Evolutionary conservation across 2,888 invertebrate species (phyloP).

Genomic region (Strigamia crassipes): DNA sequence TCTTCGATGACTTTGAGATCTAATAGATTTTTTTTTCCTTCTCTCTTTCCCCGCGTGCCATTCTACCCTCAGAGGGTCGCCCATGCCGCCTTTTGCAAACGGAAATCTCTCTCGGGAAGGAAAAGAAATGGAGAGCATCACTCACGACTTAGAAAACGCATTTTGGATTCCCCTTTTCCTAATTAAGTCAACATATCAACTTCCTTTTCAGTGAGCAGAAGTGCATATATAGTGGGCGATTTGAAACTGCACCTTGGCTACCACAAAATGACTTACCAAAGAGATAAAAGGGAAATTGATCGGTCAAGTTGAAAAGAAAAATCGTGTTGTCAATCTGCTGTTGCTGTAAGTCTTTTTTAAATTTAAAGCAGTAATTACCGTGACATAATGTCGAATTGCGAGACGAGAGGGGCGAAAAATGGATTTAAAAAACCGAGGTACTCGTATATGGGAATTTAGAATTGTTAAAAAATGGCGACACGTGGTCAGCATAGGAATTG

Average conservation of each 20-base stretch:
- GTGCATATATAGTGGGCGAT: slow-evolving; percentile 40
- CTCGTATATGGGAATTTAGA: background rate
- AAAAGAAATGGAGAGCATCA: slow-evolving; percentile 41
- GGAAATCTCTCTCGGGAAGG: slow-evolving; percentile 38
- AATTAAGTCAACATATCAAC: slow-evolving; percentile 45
- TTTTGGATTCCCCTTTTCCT: slow-evolving; percentile 45
- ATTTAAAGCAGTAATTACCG: background rate
- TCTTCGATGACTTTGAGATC: slow-evolving; percentile 45
- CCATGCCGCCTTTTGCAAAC: slow-evolving; percentile 23
- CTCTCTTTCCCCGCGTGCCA: background rate
- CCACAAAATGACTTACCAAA: slow-evolving; percentile 3
- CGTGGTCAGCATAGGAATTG: slow-evolving; percentile 36
- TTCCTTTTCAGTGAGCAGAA: slow-evolving; percentile 42
- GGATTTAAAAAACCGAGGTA: background rate
- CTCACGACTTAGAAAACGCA: slow-evolving; percentile 37
- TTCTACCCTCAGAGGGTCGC: slow-evolving; percentile 33
- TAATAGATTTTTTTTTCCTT: slow-evolving; percentile 35
- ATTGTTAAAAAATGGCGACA: slow-evolving; percentile 12
- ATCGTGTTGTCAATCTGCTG: background rate
- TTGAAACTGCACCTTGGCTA: slow-evolving; percentile 30
- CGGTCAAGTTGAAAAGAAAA: background rate
- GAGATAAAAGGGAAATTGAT: slow-evolving; percentile 3
- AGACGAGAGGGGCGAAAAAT: background rate
- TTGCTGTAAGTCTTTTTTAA: background rate
- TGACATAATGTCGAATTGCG: background rate